A percentile compares a stretch with the other conserved stretches of the same genome.
phyloP scores from a whole-genome alignment of 2,113 vertebrate genomes.

The Penelope pileata region DNA sequence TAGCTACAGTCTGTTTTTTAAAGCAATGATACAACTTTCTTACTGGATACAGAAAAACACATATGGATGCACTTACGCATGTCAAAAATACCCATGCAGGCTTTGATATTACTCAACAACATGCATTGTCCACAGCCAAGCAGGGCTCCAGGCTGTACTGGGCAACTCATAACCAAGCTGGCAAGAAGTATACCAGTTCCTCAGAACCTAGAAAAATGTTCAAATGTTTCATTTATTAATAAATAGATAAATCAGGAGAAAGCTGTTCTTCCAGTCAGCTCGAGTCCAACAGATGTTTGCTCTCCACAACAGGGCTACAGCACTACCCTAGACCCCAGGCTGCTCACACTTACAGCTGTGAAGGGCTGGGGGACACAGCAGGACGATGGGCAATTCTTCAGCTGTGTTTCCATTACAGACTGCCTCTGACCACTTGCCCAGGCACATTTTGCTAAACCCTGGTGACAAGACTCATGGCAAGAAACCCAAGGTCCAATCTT shows the following conservation, averaged over 20 bases:
- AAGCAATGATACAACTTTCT: not conserved
- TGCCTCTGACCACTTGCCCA: not conserved
- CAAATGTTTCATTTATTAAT: not conserved
- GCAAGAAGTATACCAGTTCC: not conserved
- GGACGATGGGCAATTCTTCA: not conserved
- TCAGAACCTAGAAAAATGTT: not conserved
- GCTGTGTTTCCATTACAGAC: not conserved
- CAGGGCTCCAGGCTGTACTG: not conserved
- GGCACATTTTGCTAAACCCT: not conserved
- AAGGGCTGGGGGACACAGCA: not conserved
- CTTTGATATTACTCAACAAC: not conserved
- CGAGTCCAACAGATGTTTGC: not conserved
- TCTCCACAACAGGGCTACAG: not conserved
- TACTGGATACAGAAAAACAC: not conserved
- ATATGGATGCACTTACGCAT: not conserved
- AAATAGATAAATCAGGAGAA: not conserved
- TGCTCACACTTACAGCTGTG: not conserved
- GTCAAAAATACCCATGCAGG: not conserved
- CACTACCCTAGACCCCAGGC: not conserved
- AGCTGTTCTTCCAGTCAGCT: not conserved
- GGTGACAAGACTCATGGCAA: not conserved
- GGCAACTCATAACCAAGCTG: not conserved
- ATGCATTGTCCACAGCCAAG: not conserved
- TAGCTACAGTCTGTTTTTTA: constrained; percentile 6
- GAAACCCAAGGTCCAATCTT: not conserved